These are phyloP conservation scores for Drosophila ohnishii DNA, from an alignment of 1,140 invertebrate genomes.

Conservation along the genomic window DNA sequence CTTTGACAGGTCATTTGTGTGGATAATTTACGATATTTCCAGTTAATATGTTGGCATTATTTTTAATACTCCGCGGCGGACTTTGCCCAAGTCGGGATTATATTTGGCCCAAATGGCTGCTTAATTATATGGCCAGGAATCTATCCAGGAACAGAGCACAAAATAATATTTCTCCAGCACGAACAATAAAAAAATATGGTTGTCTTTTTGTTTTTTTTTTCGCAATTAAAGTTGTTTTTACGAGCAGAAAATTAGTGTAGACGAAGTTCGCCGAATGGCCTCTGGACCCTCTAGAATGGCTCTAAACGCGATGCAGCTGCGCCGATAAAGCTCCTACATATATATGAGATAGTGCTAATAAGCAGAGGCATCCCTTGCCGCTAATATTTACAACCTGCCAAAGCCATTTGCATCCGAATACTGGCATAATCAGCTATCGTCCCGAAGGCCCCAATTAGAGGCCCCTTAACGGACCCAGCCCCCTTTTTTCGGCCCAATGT, in stretches of 20 bases:
- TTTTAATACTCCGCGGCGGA: constrained; percentile 54
- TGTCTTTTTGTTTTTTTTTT: constrained; percentile 31
- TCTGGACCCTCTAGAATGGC: constrained; percentile 27
- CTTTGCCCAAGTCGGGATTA: constrained; percentile 58
- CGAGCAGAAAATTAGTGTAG: constrained; percentile 73
- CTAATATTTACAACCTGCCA: constrained; percentile 29
- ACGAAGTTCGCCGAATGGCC: constrained; percentile 32
- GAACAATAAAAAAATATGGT: constrained; percentile 73
- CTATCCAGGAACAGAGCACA: constrained; percentile 40
- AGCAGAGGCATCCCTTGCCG: constrained; percentile 3
- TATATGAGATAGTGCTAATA: constrained; percentile 19
- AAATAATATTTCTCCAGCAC: constrained; percentile 30
- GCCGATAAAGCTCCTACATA: constrained; percentile 4
- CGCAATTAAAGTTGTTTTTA: constrained; percentile 73
- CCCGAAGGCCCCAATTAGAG: constrained; percentile 48
- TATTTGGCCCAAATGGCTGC: constrained; percentile 43
- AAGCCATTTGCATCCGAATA: constrained; percentile 44
- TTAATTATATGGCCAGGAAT: constrained; percentile 70
- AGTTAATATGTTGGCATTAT: constrained; percentile 77
- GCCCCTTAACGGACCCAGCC: constrained; percentile 14
- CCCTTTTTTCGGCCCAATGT: constrained; percentile 18
- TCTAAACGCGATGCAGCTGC: constrained; percentile 32
- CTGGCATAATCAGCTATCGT: constrained; percentile 63
- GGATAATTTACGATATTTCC: constrained; percentile 76
- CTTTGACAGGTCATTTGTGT: constrained; percentile 70